phyloP scores from a whole-genome alignment of 2,113 vertebrate species.

The Pteronura brasiliensis region DNA sequence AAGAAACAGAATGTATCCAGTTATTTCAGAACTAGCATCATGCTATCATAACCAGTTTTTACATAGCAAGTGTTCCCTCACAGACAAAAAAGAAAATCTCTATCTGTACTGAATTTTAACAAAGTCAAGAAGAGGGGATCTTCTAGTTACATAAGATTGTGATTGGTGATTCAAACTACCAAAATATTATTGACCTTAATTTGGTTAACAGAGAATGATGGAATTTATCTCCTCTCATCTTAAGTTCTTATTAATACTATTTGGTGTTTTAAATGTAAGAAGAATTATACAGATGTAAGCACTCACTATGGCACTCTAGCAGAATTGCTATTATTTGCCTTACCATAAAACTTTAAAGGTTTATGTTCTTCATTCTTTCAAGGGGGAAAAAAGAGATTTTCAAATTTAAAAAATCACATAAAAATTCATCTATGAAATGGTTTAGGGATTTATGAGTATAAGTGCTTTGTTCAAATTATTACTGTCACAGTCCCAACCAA shows the following conservation, averaged over 20 bases:
- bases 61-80: constrained; percentile 58
- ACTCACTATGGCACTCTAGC: not conserved
- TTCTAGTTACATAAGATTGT: constrained; percentile 70
- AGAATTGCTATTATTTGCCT: not conserved
- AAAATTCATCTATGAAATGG: constrained; percentile 53
- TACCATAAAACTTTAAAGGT: not conserved
- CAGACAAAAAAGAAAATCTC: constrained; percentile 32
- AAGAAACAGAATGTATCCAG: constrained; percentile 60
- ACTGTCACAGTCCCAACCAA: not conserved
- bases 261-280: constrained; percentile 32
- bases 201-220: not conserved
- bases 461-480: constrained; percentile 6
- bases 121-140: constrained; percentile 69
- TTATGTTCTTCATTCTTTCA: constrained; percentile 2
- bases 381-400: constrained; percentile 32
- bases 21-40: constrained; percentile 62
- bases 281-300: constrained; percentile 21
- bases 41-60: constrained; percentile 60
- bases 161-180: constrained; percentile 72
- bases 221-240: not conserved
- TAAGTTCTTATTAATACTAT: not conserved
- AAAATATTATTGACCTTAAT: constrained; percentile 59
- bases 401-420: constrained; percentile 55
- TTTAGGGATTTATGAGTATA: not conserved
- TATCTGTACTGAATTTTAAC: constrained; percentile 70